Evolutionary conservation across 2,888 invertebrate species (phyloP), one percentile per base, ranked within the genome.

Genomic region (Hirtodrosophila histrioides): DNA sequence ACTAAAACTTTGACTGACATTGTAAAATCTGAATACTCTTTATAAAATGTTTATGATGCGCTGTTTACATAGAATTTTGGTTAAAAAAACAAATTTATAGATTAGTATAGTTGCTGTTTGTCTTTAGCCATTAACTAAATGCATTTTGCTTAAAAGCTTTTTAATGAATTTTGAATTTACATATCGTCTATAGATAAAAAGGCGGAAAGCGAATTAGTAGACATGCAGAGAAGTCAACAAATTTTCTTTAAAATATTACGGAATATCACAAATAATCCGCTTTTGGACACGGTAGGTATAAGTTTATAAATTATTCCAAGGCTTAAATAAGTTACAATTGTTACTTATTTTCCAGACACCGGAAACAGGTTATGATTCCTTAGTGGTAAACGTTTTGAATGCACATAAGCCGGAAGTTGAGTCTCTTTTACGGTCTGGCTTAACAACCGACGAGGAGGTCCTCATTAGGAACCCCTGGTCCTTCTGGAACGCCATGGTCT

Each of bases 401-500:
- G 89, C 91, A 1, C 95, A 95, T 86, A 95, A 95, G 72, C 92
- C 93, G 17, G 93, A 91, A 11, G 66, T 91, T 0, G 75, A 86
- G 2, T 77, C 87, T 0, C 66, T 91, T 0, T 31, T 91, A 3
- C 53, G 78, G 1, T 48, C 62, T 3, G 60, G 55, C 0, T 2
- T 75, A 24, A 55, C 49, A 0, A 71, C 85, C 10, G 86, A 89
- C 46, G 55, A 87, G 43, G 72, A 82, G 23, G 31, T 41, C 0
- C 39, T 63, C 1, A 92, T 92, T 73, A 92, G 93, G 58, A 92
- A 93, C 68, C 93, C 92, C 1, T 97, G 97, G 97, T 94, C 95
- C 0, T 96, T 97, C 89, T 96, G 95, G 95, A 96, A 97, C 89
- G 93, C 97, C 0, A 94, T 97, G 91, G 97, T 97, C 83, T 97